Conservation (phyloP, 1,140 invertebrate species). For the Drosophila lacertosa region DNA sequence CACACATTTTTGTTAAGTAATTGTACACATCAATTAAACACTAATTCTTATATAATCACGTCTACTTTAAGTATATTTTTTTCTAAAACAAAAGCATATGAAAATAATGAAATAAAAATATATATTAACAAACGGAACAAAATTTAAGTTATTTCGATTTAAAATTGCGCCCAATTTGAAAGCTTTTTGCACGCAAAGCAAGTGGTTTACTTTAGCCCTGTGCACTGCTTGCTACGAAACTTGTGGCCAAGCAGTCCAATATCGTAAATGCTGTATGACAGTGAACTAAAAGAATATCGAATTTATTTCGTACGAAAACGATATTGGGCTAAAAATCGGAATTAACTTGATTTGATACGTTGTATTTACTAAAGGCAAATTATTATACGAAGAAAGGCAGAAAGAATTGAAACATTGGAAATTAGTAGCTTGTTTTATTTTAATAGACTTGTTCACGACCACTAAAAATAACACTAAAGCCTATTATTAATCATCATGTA, state of each 20-base stretch:
- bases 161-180: not conserved
- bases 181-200: not conserved
- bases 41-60: constrained; percentile 51
- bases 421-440: too few relatives aligned
- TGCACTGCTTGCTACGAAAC: not conserved
- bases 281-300: not conserved
- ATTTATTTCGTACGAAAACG: not conserved
- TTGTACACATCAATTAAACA: constrained; percentile 53
- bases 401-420: too few relatives aligned
- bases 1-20: constrained; percentile 64
- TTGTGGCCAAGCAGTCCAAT: constrained; percentile 10
- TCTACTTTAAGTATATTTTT: constrained; percentile 65
- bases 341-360: too few relatives aligned
- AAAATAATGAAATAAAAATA: constrained; percentile 50
- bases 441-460: too few relatives aligned
- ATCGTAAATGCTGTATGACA: not conserved
- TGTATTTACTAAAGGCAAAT: too few relatives aligned
- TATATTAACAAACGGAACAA: constrained; percentile 52
- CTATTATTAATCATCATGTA: too few relatives aligned
- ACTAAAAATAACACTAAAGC: too few relatives aligned
- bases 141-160: not conserved
- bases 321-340: not conserved
- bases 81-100: constrained; percentile 52
- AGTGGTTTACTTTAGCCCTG: not conserved
- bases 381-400: too few relatives aligned